These are phyloP conservation scores for Rhopalosiphum maidis DNA, from an alignment of 1,140 invertebrate species.

Conservation along the genomic window DNA sequence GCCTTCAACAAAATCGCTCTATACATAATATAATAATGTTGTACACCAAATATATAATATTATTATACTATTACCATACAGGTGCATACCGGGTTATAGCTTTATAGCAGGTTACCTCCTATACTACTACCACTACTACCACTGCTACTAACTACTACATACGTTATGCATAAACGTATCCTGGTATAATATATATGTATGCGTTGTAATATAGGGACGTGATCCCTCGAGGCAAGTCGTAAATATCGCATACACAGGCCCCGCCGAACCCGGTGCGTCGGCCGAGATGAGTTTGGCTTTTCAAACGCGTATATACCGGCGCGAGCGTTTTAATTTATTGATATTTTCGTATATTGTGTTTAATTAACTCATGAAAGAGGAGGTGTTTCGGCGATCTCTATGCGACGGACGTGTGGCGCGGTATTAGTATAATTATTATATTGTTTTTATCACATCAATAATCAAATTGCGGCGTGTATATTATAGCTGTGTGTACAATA, in stretches of 20 bases:
- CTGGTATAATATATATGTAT: background rate
- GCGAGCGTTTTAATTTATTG: background rate
- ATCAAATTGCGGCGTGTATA: background rate
- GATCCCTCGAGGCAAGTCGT: constrained; percentile 3
- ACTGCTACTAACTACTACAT: background rate
- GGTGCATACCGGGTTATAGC: background rate
- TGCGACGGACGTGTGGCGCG: background rate
- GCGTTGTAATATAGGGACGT: background rate
- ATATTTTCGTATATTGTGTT: background rate
- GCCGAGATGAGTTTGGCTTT: background rate
- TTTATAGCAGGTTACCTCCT: background rate
- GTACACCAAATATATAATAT: background rate
- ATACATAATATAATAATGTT: background rate
- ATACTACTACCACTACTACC: background rate
- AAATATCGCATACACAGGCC: background rate
- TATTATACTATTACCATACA: background rate
- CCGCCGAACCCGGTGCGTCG: background rate
- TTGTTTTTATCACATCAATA: background rate
- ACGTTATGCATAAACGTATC: background rate
- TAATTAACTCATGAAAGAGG: constrained; percentile 9
- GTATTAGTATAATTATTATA: background rate
- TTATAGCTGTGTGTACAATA: background rate
- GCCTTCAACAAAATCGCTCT: background rate
- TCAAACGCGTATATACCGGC: background rate
- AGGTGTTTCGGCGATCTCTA: background rate